Conservation (phyloP, 2,888 invertebrate genomes). For the Tipula helvola region DNA sequence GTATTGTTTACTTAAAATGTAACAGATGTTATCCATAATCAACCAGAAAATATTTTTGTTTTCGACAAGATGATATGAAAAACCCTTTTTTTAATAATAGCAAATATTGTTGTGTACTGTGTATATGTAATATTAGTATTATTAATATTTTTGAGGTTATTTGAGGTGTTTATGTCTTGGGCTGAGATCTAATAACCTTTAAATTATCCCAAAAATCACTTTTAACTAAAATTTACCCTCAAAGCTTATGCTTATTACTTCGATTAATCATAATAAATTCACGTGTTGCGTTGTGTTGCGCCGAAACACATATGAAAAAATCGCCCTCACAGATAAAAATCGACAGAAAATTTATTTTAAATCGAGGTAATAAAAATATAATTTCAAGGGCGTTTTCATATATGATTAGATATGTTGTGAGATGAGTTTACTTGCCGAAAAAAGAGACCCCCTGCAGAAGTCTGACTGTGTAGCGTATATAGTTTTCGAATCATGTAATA, state of each 20-base stretch:
- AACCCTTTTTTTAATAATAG: background rate
- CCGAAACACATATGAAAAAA: background rate
- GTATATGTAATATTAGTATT: background rate
- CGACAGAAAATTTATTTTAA: background rate
- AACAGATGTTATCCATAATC: background rate
- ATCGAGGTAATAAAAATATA: background rate
- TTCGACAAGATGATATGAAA: background rate
- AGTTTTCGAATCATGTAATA: background rate
- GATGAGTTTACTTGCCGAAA: background rate
- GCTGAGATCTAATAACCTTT: no score
- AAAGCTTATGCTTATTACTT: background rate
- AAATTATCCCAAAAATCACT: background rate
- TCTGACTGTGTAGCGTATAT: background rate
- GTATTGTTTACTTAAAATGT: background rate
- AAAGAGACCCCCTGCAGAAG: background rate
- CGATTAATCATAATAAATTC: background rate
- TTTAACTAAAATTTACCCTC: background rate
- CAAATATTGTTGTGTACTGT: background rate
- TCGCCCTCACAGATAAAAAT: background rate
- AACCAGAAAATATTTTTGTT: background rate
- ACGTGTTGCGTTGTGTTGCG: background rate
- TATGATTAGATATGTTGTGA: background rate
- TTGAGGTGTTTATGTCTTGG: background rate
- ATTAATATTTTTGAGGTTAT: background rate
- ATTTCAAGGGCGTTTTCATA: background rate